These are phyloP conservation scores for Mesorhabditis belari DNA, from an alignment of 2,888 invertebrate species.

Conservation along the genomic window DNA sequence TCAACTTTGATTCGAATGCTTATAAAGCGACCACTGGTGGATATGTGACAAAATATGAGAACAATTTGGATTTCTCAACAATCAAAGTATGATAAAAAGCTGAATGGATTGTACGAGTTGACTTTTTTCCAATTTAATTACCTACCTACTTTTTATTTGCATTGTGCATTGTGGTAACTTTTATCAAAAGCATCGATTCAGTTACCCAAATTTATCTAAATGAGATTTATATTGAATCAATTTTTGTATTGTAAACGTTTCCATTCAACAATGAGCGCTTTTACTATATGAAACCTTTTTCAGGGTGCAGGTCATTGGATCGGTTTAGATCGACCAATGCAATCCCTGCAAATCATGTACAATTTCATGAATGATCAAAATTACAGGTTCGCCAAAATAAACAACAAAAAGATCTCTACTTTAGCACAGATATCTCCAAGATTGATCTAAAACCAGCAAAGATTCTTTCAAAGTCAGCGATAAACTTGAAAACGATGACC, in stretches of 20 bases:
- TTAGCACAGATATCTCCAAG: too few species aligned
- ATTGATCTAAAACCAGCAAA: too few species aligned
- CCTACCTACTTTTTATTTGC: too few species aligned
- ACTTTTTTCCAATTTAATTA: too few species aligned
- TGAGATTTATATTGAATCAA: too few species aligned
- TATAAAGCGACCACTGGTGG: not conserved
- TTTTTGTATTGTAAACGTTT: not conserved
- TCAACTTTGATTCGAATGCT: not conserved
- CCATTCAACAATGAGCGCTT: not conserved
- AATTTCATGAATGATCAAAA: slow-evolving; percentile 29
- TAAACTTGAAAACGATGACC: too few species aligned
- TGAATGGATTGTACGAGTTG: too few species aligned
- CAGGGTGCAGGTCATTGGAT: slow-evolving; percentile 30
- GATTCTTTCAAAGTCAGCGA: too few species aligned
- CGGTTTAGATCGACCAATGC: slow-evolving; percentile 33
- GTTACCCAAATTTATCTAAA: too few species aligned
- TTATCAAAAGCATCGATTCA: too few species aligned
- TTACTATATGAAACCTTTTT: not conserved
- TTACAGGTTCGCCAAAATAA: slow-evolving; percentile 5
- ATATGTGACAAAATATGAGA: not conserved
- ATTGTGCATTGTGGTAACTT: too few species aligned
- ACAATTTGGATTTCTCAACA: not conserved
- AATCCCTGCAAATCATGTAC: slow-evolving; percentile 37
- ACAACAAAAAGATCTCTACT: not conserved
- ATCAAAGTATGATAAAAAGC: not conserved